Base-by-base conservation (phyloP, 1,140 invertebrate species). In the Drosophila nannoptera region DNA sequence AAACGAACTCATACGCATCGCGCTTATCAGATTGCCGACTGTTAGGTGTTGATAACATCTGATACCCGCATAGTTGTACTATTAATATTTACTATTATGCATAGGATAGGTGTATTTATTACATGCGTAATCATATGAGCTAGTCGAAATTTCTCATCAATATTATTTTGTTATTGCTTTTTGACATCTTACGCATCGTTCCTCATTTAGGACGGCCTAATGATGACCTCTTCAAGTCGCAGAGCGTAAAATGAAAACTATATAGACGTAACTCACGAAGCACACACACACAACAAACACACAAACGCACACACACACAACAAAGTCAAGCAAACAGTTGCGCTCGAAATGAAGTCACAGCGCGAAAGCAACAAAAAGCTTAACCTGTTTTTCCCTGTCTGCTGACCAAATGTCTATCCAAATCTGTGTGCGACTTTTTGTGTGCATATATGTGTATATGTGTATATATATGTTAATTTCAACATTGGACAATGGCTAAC, bases 161-260 rank as follows among this genome's bases (percentile, higher is more conserved):
- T 66, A 58, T 65, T 56, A 9, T n/a, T 9, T 59, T 8, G 16
- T 49, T 49, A 11, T 32, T 32, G 16, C 2, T 33, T 31, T 56
- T 31, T 66, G 55, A 66, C 54, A 66, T 78, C 65, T 82, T 75
- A 71, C 67, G 75, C 80, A 75, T 73, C 72, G 49, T 12, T 67
- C 55, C 56, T 54, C 50, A 70, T 76, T 76, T 70, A 61, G 81
- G 80, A 49, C 72, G 86, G 55, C 32, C 55, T 73, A 63, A 58
- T 59, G 29, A 69, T 63, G 78, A 80, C 69, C 80, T 84, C 76
- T 83, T 68, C 65, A 59, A 58, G 76, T 63, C 64, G 58, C 77
- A 70, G 69, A 84, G 81, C 81, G 80, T 80, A 80, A 78, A 83
- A 75, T 78, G 61, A 73, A 83, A 86, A 83, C 65, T 75, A 70